phyloP scores from a whole-genome alignment of 2,113 vertebrate genomes.

The Psephotus haematonotus region DNA sequence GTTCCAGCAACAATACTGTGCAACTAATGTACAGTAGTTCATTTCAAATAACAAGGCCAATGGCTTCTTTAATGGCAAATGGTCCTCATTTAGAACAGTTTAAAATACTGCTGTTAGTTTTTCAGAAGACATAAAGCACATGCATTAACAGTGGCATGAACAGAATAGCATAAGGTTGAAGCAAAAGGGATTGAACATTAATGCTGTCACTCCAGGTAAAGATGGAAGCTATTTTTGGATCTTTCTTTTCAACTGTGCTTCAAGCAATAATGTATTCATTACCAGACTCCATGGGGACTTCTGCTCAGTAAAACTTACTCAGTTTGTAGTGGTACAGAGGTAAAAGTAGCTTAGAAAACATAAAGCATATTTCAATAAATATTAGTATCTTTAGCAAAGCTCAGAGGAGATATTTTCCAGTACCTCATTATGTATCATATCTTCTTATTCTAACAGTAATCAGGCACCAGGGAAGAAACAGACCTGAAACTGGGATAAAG shows the following conservation, averaged over 20 bases:
- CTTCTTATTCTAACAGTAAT: slow-evolving; percentile 51
- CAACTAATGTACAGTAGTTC: slow-evolving; percentile 10
- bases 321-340: background rate
- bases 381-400: slow-evolving; percentile 57
- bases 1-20: background rate
- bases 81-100: slow-evolving; percentile 22
- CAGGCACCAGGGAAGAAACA: slow-evolving; percentile 45
- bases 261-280: slow-evolving; percentile 62
- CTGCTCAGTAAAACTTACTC: slow-evolving; percentile 32
- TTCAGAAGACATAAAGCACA: background rate
- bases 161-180: slow-evolving; percentile 4
- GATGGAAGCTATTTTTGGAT: slow-evolving; percentile 51
- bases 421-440: slow-evolving; percentile 37
- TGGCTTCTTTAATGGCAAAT: background rate
- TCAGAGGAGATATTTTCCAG: slow-evolving; percentile 51
- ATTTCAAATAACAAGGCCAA: slow-evolving; percentile 45
- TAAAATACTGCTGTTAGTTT: slow-evolving; percentile 38
- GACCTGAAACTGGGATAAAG: slow-evolving; percentile 40
- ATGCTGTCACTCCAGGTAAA: slow-evolving; percentile 49
- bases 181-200: slow-evolving; percentile 45
- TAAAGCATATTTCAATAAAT: slow-evolving; percentile 64
- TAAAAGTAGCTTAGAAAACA: slow-evolving; percentile 49
- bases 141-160: slow-evolving; percentile 1
- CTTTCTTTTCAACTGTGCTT: slow-evolving; percentile 46
- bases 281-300: slow-evolving; percentile 34